These are phyloP conservation scores for Pterocles orientalis DNA, from an alignment of 2,113 vertebrate genomes.

Conservation along the genomic window DNA sequence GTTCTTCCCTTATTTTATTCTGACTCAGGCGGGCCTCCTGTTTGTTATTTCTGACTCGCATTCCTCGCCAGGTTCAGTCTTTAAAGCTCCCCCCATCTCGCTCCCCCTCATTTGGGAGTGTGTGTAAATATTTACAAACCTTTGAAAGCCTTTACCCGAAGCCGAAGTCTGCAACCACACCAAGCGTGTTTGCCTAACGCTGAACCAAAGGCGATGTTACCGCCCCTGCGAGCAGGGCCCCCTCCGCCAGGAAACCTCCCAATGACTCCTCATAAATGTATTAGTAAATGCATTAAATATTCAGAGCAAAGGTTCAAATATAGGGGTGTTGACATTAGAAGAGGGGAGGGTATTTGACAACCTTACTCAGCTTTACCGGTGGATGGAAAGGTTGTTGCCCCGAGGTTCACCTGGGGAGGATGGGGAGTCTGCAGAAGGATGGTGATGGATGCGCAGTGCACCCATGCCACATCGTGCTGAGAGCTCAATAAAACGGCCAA, in stretches of 20 bases:
- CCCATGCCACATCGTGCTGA: not conserved
- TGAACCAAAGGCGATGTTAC: not conserved
- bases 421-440: not conserved
- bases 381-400: not conserved
- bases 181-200: not conserved
- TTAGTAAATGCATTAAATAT: slow-evolving; percentile 39
- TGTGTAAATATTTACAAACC: slow-evolving; percentile 56
- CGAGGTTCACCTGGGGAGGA: not conserved
- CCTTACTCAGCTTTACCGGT: not conserved
- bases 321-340: not conserved
- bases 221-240: not conserved
- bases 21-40: not conserved
- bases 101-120: not conserved
- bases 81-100: not conserved
- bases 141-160: not conserved
- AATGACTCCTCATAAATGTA: slow-evolving; percentile 35
- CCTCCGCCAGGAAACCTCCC: not conserved
- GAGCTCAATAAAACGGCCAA: not conserved
- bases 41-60: slow-evolving; percentile 20
- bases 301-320: slow-evolving; percentile 27
- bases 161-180: not conserved
- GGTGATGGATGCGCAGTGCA: not conserved
- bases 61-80: slow-evolving; percentile 17
- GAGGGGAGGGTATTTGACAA: not conserved
- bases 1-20: slow-evolving; percentile 28